Evolutionary conservation across 2,888 invertebrate species (phyloP).

Genomic region (Ormyrus nitidulus): DNA sequence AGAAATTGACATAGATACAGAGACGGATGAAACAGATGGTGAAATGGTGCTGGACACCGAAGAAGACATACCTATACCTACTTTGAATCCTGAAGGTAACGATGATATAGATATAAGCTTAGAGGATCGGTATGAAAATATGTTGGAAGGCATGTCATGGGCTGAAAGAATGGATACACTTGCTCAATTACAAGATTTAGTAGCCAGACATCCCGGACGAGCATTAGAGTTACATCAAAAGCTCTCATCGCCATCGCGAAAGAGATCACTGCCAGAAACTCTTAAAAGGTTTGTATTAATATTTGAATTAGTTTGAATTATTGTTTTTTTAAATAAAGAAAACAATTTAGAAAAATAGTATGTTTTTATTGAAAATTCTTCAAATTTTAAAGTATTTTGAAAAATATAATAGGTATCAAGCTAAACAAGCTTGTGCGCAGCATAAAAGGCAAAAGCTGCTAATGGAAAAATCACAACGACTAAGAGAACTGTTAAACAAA

Average conservation of each 20-base stretch:
- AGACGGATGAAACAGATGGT: constrained; percentile 88
- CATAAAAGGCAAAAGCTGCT: constrained; percentile 88
- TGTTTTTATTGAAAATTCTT: neutral
- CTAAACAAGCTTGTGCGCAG: constrained; percentile 94
- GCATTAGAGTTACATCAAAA: constrained; percentile 96
- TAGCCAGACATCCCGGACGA: constrained; percentile 93
- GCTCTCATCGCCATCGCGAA: constrained; percentile 92
- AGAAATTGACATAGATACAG: constrained; percentile 87
- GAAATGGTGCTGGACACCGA: constrained; percentile 78
- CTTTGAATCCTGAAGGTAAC: constrained; percentile 1
- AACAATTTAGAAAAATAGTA: neutral
- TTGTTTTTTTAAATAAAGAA: neutral
- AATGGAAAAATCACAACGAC: constrained; percentile 88
- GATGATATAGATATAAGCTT: constrained; percentile 68
- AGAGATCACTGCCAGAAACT: constrained; percentile 89
- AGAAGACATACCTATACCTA: constrained; percentile 65
- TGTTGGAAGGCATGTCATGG: constrained; percentile 84
- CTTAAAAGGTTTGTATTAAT: constrained; percentile 75
- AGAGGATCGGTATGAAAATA: constrained; percentile 72
- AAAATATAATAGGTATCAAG: constrained; percentile 80
- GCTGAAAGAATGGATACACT: constrained; percentile 89
- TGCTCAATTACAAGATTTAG: constrained; percentile 86
- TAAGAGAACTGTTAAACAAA: constrained; percentile 90
- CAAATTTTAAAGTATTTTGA: neutral
- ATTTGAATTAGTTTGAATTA: neutral